Conservation (phyloP, 2,113 vertebrate species). For the Oryzias curvinotus region DNA sequence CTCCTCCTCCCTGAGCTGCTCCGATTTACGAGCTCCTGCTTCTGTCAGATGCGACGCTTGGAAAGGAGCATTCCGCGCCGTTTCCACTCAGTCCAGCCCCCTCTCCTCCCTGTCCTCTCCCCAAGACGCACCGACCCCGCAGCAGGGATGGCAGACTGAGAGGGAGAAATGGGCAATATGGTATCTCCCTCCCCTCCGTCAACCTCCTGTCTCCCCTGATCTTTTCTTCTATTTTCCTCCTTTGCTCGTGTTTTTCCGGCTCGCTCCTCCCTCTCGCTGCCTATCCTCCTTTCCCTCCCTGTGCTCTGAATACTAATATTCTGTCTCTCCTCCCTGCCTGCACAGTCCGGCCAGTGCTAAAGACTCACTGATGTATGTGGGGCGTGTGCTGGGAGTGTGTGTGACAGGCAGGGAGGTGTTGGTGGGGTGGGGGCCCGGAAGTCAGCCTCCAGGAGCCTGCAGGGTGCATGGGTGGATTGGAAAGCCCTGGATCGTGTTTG, state of each 20-base stretch:
- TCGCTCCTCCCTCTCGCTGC: conserved; percentile 65
- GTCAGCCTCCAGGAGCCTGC: conserved; percentile 29
- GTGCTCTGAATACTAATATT: conserved; percentile 82
- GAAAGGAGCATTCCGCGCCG: conserved; percentile 67
- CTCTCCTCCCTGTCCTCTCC: conserved; percentile 23
- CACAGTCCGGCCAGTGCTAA: conserved; percentile 66
- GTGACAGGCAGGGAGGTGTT: conserved; percentile 8
- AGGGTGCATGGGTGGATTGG: conserved; percentile 32
- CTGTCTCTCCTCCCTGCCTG: conserved; percentile 67
- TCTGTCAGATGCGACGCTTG: conserved; percentile 65
- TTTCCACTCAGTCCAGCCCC: conserved; percentile 27
- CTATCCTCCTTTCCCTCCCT: conserved; percentile 58
- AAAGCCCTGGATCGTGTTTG: conserved; percentile 35
- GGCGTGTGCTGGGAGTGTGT: conserved; percentile 35
- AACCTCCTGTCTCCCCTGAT: conserved; percentile 63
- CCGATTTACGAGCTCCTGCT: conserved; percentile 42
- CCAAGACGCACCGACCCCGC: conserved; percentile 54
- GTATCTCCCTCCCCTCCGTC: conserved; percentile 71
- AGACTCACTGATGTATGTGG: conserved; percentile 77
- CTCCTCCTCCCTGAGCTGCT: conserved; percentile 23
- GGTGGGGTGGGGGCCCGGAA: conserved; percentile 1
- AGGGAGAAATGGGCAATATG: conserved; percentile 70
- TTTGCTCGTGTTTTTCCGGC: conserved; percentile 63
- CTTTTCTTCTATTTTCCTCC: conserved; percentile 66
- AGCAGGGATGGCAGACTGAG: conserved; percentile 68